Evolutionary conservation across 2,113 vertebrate genomes (phyloP), one percentile per base, ranked within the genome.

Genomic region (Upupa epops): DNA sequence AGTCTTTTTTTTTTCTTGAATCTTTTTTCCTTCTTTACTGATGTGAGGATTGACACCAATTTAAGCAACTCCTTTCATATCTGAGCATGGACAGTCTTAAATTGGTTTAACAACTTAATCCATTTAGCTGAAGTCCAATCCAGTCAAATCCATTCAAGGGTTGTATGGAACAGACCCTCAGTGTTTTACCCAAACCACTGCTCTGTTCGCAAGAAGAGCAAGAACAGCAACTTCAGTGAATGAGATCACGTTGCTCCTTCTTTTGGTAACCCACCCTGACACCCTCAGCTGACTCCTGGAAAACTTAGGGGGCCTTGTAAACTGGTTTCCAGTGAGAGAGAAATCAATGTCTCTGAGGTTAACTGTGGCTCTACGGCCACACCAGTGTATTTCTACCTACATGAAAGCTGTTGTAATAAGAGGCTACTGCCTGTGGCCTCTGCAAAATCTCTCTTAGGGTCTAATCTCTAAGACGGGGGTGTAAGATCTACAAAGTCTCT

Each of bases 51-150:
- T 95, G 88, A 93, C 94, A 94, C 81, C 66, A 90, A 83, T 95
- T 95, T 95, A 92, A 93, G 86, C 49, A 79, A 87, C 66, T 65
- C 72, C 77, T 94, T 96, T 92, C 83, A 84, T 93, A 80, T 93
- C 70, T 82, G 58, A 92, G 54, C 76, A 82, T 63, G 63, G 81
- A 76, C 32, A 8, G 89, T 90, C 93, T 95, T 84, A 92, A 96
- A 94, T 93, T 91, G 29, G 68, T 90, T 96, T 94, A 94, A 95
- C 86, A 93, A 90, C 94, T 95, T 95, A 96, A 96, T 96, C 94
- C 90, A 84, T 88, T 95, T 95, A 96, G 70, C 65, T 77, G 77
- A 93, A 90, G 88, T 70, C 92, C 92, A 94, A 79, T 73, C 78
- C 74, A 92, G 81, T 90, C 83, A 92, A 89, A 96, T 86, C 70